Conservation (phyloP, 2,113 vertebrate genomes). For the Caranx ignobilis region DNA sequence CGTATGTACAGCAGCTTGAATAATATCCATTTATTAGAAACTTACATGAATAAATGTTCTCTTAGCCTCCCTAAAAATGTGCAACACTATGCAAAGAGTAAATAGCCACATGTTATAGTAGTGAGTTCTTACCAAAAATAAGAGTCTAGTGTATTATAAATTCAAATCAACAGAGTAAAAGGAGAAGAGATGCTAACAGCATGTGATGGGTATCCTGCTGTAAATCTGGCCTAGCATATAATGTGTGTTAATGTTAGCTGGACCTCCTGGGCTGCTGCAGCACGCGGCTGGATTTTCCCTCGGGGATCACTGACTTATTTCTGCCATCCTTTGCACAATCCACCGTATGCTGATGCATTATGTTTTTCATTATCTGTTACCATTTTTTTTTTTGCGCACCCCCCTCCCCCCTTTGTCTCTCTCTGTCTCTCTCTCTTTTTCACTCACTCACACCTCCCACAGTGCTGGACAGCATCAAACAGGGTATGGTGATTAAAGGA, state of each 20-base stretch:
- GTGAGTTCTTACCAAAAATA: neutral
- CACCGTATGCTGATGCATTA: conserved; percentile 72
- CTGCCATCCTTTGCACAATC: conserved; percentile 69
- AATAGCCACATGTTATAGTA: conserved; percentile 40
- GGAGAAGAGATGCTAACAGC: conserved; percentile 63
- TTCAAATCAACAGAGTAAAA: conserved; percentile 59
- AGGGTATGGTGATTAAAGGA: conserved; percentile 73
- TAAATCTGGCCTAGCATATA: conserved; percentile 72
- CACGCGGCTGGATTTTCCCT: conserved; percentile 59
- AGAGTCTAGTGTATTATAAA: conserved; percentile 41
- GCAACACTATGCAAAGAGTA: neutral
- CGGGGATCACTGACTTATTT: conserved; percentile 65
- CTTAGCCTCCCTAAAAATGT: conserved; percentile 1
- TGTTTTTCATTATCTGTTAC: conserved; percentile 73
- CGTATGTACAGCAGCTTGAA: neutral
- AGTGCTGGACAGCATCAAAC: conserved; percentile 70
- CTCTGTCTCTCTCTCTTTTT: neutral
- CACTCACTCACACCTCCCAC: conserved; percentile 62
- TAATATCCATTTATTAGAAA: conserved; percentile 5
- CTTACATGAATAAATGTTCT: conserved; percentile 1
- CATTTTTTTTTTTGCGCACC: neutral
- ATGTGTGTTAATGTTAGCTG: conserved; percentile 77
- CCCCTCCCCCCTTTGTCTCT: too few relatives aligned
- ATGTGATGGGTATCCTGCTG: conserved; percentile 74
- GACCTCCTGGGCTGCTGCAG: conserved; percentile 71